Base-by-base conservation (phyloP, 2,113 vertebrate genomes). In the Scatophagus argus region DNA sequence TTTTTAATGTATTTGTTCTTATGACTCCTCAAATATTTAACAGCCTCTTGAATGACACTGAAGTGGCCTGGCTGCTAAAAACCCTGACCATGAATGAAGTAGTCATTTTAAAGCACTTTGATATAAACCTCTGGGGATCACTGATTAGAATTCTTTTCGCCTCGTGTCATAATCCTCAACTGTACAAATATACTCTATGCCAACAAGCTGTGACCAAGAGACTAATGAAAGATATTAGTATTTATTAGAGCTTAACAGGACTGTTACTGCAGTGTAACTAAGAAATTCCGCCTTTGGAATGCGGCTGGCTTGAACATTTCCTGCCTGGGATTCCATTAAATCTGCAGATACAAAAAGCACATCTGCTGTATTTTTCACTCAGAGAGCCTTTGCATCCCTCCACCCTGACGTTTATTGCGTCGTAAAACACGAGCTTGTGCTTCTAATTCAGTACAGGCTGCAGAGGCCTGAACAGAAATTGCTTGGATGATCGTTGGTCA, bases 1-100 rank as follows among this genome's bases (percentile, higher is more conserved):
- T 87, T 90, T 85, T 87, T 83, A 87, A 82, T 88, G 86, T 80
- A 63, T 76, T 51, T 72, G 47, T 69, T 82, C 89, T 85, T 47
- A 75, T 51, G 71, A 84, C 80, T 59, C 64, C 27, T 82, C 31
- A 79, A 71, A 84, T 74, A 81, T 84, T 84, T 46, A 83, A 75
- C 49, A 79, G 10, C 46, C 60, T 39, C 47, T 70, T 44, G 43
- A 64, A 8, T 49, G 59, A 66, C 69, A 58, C 54, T 55, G 36
- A 36, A 54, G 66, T 39, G 46, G 44, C 68, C 46, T 10, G 68
- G 49, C 55, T 25, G 10, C 69, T 25, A 5, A 5, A 41, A 23
- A 17, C 17, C 25, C 11, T 8, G 29, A 43, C 27, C 27, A 14
- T 5, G 66, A 55, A 29, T 51, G 12, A 64, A 78, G 12, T 4